Base-by-base conservation (phyloP, 2,797 vertebrate genomes). In the Bradypus variegatus region DNA sequence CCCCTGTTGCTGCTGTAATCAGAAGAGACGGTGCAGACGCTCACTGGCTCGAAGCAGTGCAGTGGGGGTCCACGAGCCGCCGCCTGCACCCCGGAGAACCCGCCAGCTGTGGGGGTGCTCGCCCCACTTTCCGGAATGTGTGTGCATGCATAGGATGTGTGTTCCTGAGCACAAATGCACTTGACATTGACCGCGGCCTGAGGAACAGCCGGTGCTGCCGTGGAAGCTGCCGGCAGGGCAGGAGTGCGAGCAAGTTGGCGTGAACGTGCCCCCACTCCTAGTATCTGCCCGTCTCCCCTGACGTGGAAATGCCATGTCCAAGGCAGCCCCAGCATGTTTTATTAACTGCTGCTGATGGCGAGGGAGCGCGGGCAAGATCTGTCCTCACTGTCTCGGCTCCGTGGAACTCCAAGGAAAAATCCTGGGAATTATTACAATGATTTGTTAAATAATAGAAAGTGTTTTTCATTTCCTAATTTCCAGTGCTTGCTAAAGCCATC, bases 401-500 rank as follows among this genome's bases (percentile, higher is more conserved):
- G 94, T 25, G 86, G 95, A 94, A 94, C 93, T 86, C 65, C 1
- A 88, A 91, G 89, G 87, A 86, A 84, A 96, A 96, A 91, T 91
- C 90, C 85, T 69, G 92, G 92, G n/a, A 82, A 90, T 97, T 95
- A 97, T 96, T 96, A 96, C 95, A 96, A 96, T 97, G 97, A 97
- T 97, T 96, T 97, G 97, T 97, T 97, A 97, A 97, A 97, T 97
- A 97, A 97, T 97, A 96, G 97, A 97, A 97, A 94, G 95, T 96
- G 97, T 96, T 96, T 96, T 97, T 96, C 96, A 96, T 97, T 96
- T 97, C 96, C 96, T 97, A 96, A 96, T 97, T 95, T 96, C 96
- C 95, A 95, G 96, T 94, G 85, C 94, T 96, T 79, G 95, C 95
- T 94, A 75, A 95, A 97, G 84, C 96, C 95, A 92, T 97, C 97